Percentiles rank a stretch among this genome's conserved stretches.
phyloP scores from a whole-genome alignment of 2,888 invertebrate species.

The Dascillus cervinus region DNA sequence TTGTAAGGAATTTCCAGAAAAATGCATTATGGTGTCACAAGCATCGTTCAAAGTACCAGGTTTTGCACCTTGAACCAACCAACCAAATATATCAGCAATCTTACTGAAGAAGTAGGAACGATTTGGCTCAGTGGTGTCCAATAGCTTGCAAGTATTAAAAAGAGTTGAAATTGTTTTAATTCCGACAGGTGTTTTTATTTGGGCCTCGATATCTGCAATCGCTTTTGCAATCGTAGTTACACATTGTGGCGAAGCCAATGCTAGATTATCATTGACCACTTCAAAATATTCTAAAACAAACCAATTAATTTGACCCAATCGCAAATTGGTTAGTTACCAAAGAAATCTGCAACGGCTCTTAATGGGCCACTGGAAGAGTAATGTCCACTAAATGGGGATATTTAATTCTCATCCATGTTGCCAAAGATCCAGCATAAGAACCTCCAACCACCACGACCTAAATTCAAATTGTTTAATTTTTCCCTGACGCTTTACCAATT shows the following conservation, averaged over 20 bases:
- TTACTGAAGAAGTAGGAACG: slow-evolving; percentile 16
- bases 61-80: slow-evolving; percentile 19
- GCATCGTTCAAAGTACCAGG: slow-evolving; percentile 9
- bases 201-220: slow-evolving; percentile 31
- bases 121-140: slow-evolving; percentile 11
- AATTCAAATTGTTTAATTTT: no score
- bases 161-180: no score
- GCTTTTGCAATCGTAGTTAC: slow-evolving; percentile 37
- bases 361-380: slow-evolving; percentile 54
- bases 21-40: slow-evolving; percentile 11
- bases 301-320: no score
- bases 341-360: slow-evolving; percentile 49
- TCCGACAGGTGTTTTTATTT: no score
- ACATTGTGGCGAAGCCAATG: slow-evolving; percentile 40
- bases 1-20: slow-evolving; percentile 10
- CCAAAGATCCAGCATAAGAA: slow-evolving; percentile 53
- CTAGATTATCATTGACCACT: slow-evolving; percentile 38
- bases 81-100: slow-evolving; percentile 14
- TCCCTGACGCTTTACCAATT: no score
- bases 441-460: slow-evolving; percentile 47
- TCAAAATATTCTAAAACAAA: slow-evolving; percentile 47
- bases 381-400: slow-evolving; percentile 53
- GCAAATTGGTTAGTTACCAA: no score
- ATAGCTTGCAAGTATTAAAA: slow-evolving; percentile 8
- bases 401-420: slow-evolving; percentile 50